These are phyloP conservation scores for Albula goreensis DNA, from an alignment of 2,113 vertebrate genomes.

Conservation along the genomic window DNA sequence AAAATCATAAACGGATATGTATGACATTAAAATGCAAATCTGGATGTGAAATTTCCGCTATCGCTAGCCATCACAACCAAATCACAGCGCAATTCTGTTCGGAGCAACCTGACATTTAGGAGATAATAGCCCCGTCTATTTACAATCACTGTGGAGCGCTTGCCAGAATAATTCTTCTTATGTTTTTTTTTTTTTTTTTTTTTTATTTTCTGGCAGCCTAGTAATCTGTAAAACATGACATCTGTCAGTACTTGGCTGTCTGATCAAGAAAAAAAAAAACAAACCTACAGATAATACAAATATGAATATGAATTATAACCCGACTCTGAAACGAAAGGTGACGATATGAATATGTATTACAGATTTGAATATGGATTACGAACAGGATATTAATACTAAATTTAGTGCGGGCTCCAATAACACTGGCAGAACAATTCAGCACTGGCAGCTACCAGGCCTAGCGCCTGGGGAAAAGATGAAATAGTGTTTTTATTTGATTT, in stretches of 20 bases:
- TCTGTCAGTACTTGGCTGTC: slow-evolving; percentile 30
- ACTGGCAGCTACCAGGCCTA: no score
- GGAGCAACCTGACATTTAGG: slow-evolving; percentile 65
- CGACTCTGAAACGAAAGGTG: not conserved
- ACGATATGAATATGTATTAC: not conserved
- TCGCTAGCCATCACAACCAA: slow-evolving; percentile 52
- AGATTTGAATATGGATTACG: not conserved
- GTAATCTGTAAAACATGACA: slow-evolving; percentile 32
- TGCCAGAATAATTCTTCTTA: slow-evolving; percentile 31
- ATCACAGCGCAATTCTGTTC: slow-evolving; percentile 52
- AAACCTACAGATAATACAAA: slow-evolving; percentile 11
- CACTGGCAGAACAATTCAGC: no score
- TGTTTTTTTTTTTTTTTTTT: slow-evolving; percentile 5
- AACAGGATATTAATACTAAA: no score
- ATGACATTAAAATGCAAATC: slow-evolving; percentile 62
- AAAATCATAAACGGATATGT: slow-evolving; percentile 36
- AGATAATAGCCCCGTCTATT: slow-evolving; percentile 59
- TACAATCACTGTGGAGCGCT: slow-evolving; percentile 47
- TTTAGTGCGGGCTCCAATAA: no score
- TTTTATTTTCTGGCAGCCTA: slow-evolving; percentile 28
- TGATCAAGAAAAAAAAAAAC: slow-evolving; percentile 24
- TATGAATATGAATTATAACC: slow-evolving; percentile 31
- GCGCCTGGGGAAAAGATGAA: no score
- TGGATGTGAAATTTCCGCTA: slow-evolving; percentile 31
- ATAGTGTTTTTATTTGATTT: no score